Conservation (phyloP, 2,797 vertebrate species). For the Microctenopoma steveboyesi region DNA sequence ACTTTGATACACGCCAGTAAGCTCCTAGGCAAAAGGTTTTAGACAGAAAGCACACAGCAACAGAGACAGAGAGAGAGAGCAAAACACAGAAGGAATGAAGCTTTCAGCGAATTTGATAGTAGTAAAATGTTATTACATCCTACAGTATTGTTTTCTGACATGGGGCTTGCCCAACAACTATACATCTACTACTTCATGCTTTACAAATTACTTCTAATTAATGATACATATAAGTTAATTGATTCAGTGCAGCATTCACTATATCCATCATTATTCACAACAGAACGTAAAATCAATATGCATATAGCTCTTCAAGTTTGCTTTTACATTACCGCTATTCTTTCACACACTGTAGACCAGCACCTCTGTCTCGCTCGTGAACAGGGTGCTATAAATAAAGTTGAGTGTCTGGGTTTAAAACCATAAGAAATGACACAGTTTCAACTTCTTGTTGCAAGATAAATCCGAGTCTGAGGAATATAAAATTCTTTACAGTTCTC, state of each 20-base stretch:
- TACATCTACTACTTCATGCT: background rate
- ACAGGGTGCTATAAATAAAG: background rate
- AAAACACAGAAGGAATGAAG: constrained; percentile 27
- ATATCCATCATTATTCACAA: constrained; percentile 3
- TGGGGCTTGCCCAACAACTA: background rate
- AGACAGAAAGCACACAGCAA: constrained; percentile 51
- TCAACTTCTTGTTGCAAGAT: background rate
- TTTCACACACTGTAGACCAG: background rate
- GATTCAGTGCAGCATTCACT: background rate
- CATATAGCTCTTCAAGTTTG: background rate
- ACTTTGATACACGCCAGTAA: constrained; percentile 54
- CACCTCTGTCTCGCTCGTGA: background rate
- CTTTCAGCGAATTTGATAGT: constrained; percentile 38
- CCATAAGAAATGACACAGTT: background rate
- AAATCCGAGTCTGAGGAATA: no score
- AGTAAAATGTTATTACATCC: constrained; percentile 34
- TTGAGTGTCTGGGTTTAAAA: background rate
- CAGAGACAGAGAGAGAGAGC: constrained; percentile 22
- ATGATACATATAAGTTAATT: background rate
- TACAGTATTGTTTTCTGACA: constrained; percentile 23
- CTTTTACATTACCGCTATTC: background rate
- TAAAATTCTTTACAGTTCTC: no score
- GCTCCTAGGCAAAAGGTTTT: constrained; percentile 54
- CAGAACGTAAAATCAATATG: background rate
- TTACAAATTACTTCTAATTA: constrained; percentile 6